Base-by-base conservation (phyloP, 1,140 invertebrate genomes). In the Ganaspis sp. region DNA sequence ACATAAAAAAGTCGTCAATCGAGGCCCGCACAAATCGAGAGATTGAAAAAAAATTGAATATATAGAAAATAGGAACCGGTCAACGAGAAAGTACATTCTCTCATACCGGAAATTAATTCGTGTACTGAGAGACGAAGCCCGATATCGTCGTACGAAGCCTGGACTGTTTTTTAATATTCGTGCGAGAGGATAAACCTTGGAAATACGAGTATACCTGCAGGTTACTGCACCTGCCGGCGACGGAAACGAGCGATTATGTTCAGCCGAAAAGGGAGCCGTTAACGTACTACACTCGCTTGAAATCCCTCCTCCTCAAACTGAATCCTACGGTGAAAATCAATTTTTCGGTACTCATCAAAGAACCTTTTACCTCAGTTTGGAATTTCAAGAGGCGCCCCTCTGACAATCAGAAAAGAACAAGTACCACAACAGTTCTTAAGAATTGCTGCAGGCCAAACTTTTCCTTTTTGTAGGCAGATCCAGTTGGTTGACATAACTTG, bases 241-340 rank as follows among this genome's bases (percentile, higher is more conserved):
- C 58, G 58, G 58, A 64, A 64, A 64, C 26, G 58, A 26, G 58
- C 58, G 58, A 64, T 64, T 64, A 64, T 64, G 58, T 64, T 29
- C 12, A 64, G 26, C 15, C 58, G 23, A 64, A 64, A 64, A 29
- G 58, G 58, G 23, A 64, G 58, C 21, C 23, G 58, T 64, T 64
- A 64, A 64, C 23, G 58, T n/a, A 64, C 58, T n/a, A 64, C 23
- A 49, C 58, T 26, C 26, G 8, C 12, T 64, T 21, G 23, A 64
- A 64, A 29, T 23, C 23, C 54, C 23, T 64, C 21, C 21, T 64
- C 4, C 54, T 45, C 54, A 9, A 64, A 64, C 11, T n/a, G 26
- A 64, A 64, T 64, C 58, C 58, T 64, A n/a, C 12, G 58, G 58
- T 64, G 58, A 64, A 64, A 64, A 64, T 64, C 58, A 64, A 64